phyloP scores from a whole-genome alignment of 2,888 invertebrate genomes.

The Ditylenchus weischeri region DNA sequence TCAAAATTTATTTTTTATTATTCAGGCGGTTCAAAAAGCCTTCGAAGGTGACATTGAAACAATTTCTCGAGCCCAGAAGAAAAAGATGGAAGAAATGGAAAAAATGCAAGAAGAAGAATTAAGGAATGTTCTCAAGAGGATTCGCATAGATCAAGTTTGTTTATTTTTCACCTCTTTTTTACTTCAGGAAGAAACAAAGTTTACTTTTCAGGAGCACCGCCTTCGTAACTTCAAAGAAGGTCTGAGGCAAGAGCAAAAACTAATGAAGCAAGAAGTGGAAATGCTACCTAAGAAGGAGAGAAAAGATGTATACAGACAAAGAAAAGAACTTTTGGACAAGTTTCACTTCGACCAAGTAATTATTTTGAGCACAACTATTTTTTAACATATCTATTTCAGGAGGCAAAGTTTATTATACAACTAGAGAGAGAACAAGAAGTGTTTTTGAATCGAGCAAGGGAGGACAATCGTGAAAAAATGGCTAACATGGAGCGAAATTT shows the following conservation, averaged over 20 bases:
- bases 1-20: background rate
- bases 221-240: constrained; percentile 86
- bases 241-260: constrained; percentile 84
- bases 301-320: constrained; percentile 63
- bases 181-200: no score
- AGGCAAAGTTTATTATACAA: constrained; percentile 80
- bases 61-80: constrained; percentile 81
- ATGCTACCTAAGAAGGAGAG: constrained; percentile 66
- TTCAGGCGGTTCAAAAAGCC: constrained; percentile 67
- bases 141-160: constrained; percentile 78
- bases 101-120: constrained; percentile 75
- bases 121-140: constrained; percentile 79
- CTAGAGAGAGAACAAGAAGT: constrained; percentile 83
- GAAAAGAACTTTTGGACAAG: constrained; percentile 79
- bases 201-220: constrained; percentile 73
- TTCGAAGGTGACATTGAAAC: constrained; percentile 89
- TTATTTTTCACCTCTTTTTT: constrained; percentile 1
- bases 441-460: constrained; percentile 78
- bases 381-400: constrained; percentile 61
- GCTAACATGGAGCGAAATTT: constrained; percentile 89
- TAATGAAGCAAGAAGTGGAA: constrained; percentile 86
- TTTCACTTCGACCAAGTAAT: constrained; percentile 34
- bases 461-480: constrained; percentile 83
- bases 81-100: constrained; percentile 87
- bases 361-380: background rate